Evolutionary conservation across 2,113 vertebrate genomes (phyloP).

Genomic region (Paedocypris sp.): DNA sequence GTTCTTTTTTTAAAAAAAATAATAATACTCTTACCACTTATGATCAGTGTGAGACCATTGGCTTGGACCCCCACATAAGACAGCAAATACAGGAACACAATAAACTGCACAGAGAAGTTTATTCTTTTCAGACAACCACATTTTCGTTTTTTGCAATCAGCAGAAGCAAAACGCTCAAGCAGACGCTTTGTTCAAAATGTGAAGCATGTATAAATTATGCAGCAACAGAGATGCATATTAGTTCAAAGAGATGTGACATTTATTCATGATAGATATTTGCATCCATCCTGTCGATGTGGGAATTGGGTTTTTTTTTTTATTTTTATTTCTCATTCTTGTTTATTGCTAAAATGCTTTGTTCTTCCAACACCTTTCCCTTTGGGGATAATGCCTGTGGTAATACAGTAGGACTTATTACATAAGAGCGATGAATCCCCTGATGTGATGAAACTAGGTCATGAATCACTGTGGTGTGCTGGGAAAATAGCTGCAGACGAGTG

Average conservation of each 20-base stretch:
- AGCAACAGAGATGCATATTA: no score
- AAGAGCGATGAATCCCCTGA: neutral
- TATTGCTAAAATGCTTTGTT: neutral
- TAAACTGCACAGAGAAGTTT: constrained; percentile 57
- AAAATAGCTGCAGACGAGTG: neutral
- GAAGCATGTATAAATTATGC: no score
- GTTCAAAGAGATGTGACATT: no score
- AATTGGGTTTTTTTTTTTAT: no score
- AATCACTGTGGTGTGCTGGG: neutral
- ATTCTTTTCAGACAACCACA: neutral
- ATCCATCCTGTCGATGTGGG: no score
- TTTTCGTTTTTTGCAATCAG: neutral
- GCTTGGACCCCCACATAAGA: constrained; percentile 69
- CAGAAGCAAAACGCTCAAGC: neutral
- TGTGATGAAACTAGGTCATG: constrained; percentile 10
- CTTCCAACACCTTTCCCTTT: neutral
- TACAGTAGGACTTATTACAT: neutral
- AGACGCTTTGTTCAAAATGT: no score
- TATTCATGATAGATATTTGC: no score
- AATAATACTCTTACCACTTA: constrained; percentile 61
- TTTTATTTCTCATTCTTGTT: no score
- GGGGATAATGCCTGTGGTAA: constrained; percentile 1
- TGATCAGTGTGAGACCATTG: constrained; percentile 77
- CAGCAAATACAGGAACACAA: constrained; percentile 75
- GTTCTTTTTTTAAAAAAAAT: no score